Percentiles rank a stretch among this genome's conserved stretches.
Conservation (phyloP, 2,113 vertebrate genomes). For the Brienomyrus longianalis region DNA sequence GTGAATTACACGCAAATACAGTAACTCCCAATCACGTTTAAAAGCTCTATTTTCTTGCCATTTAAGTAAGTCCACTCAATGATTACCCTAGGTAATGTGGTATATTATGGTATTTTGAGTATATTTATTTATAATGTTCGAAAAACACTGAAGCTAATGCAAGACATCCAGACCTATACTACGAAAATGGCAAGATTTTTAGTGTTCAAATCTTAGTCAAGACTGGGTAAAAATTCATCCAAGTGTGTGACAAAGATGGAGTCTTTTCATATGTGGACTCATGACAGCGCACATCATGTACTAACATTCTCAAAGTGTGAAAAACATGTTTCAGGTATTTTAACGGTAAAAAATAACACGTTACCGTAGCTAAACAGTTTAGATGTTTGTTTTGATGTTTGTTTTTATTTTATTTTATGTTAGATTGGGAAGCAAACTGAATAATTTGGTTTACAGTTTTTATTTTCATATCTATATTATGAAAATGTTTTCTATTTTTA, state of each 20-base stretch:
- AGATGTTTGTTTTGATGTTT: background rate
- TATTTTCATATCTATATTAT: background rate
- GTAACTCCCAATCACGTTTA: background rate
- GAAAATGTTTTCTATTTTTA: background rate
- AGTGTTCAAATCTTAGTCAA: background rate
- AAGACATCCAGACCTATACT: background rate
- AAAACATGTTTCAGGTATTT: background rate
- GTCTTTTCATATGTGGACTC: background rate
- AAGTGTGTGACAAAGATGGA: background rate
- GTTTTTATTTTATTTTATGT: background rate
- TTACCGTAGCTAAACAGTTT: background rate
- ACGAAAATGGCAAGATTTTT: background rate
- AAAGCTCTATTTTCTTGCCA: background rate
- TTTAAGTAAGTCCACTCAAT: background rate
- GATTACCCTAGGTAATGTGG: background rate
- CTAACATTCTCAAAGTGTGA: background rate
- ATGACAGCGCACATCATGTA: background rate
- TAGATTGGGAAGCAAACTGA: background rate
- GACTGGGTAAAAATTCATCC: background rate
- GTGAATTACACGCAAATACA: background rate
- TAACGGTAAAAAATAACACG: background rate
- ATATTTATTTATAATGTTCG: background rate
- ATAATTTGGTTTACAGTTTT: background rate
- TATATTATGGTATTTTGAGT: background rate
- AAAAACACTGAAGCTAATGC: background rate